These are phyloP conservation scores for Hirtodrosophila trivittata DNA, from an alignment of 2,888 invertebrate species.

Conservation along the genomic window DNA sequence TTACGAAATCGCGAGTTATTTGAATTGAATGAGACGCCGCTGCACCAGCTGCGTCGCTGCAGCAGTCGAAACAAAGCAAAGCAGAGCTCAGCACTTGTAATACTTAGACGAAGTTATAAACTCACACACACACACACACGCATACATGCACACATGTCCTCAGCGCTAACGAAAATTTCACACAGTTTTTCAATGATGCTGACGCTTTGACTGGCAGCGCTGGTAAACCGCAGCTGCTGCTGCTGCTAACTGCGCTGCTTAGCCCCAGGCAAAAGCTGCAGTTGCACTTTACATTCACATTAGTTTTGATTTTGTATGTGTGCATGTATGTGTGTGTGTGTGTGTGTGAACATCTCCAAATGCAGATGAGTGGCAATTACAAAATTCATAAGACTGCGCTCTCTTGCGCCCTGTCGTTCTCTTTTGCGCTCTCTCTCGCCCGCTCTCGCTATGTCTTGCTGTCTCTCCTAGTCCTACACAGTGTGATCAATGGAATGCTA, in stretches of 20 bases:
- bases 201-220: slow-evolving; percentile 15
- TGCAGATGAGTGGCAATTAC: slow-evolving; percentile 63
- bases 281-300: slow-evolving; percentile 44
- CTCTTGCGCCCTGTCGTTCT: slow-evolving; percentile 20
- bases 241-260: slow-evolving; percentile 23
- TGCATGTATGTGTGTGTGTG: slow-evolving; percentile 20
- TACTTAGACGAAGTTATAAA: slow-evolving; percentile 52
- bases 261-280: slow-evolving; percentile 39
- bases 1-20: slow-evolving; percentile 78
- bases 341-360: slow-evolving; percentile 33
- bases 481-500: slow-evolving; percentile 63
- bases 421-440: slow-evolving; percentile 21
- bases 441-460: slow-evolving; percentile 11
- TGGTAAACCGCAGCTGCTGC: slow-evolving; percentile 19
- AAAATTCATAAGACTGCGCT: slow-evolving; percentile 56
- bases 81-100: slow-evolving; percentile 50
- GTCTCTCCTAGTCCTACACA: slow-evolving; percentile 57
- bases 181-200: slow-evolving; percentile 67
- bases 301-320: slow-evolving; percentile 8
- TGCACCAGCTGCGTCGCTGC: slow-evolving; percentile 26
- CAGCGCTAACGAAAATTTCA: slow-evolving; percentile 49
- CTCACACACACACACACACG: slow-evolving; percentile 25
- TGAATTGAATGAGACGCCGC: slow-evolving; percentile 74
- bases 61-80: slow-evolving; percentile 49
- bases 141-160: slow-evolving; percentile 39